These are phyloP conservation scores for Oncorhynchus tshawytscha DNA, from an alignment of 2,113 vertebrate genomes.

Conservation along the genomic window DNA sequence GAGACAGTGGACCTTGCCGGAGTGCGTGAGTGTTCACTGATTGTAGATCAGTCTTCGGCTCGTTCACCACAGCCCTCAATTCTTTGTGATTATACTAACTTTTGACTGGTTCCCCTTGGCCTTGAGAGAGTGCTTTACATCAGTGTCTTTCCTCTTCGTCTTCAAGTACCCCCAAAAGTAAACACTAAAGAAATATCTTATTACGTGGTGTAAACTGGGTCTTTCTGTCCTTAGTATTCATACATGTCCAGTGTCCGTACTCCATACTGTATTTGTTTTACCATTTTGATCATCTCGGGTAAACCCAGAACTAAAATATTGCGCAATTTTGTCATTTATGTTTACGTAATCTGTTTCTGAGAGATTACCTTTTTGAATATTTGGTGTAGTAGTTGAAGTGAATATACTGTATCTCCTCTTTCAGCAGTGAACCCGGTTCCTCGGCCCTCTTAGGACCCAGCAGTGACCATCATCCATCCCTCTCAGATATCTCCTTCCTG, in stretches of 20 bases:
- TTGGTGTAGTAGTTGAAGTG: neutral
- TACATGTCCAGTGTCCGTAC: no score
- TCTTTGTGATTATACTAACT: neutral
- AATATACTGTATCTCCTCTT: neutral
- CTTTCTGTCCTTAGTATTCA: no score
- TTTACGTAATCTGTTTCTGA: no score
- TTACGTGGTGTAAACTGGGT: no score
- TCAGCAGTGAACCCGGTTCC: slow-evolving; percentile 49
- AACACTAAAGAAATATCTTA: no score
- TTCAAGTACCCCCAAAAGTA: no score
- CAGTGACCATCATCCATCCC: neutral
- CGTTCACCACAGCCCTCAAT: neutral
- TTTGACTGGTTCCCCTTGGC: neutral
- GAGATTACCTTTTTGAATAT: neutral
- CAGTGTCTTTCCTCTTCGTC: no score
- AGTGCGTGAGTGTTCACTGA: slow-evolving; percentile 56
- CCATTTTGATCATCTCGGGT: no score
- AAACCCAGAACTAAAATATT: no score
- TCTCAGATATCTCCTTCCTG: slow-evolving; percentile 1
- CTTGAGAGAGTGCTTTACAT: neutral
- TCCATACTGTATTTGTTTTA: no score
- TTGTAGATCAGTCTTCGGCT: neutral
- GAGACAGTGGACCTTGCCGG: slow-evolving; percentile 78
- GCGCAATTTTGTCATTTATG: neutral
- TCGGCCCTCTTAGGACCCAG: slow-evolving; percentile 46